Base-by-base conservation (phyloP, 2,113 vertebrate genomes). In the Ciconia stormi region DNA sequence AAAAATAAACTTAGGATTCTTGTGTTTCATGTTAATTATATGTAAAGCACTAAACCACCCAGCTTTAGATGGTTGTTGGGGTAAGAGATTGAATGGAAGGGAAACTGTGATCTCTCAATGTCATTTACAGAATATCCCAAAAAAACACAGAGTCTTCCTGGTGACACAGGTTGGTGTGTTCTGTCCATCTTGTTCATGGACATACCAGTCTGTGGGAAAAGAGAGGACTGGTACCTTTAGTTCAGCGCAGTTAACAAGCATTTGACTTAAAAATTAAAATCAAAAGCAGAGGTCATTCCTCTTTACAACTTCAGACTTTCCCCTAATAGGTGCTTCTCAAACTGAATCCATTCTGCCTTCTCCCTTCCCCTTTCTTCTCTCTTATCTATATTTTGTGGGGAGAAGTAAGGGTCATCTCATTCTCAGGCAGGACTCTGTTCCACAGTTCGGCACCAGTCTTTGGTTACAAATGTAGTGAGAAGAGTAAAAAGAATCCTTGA, bases 361-460 rank as follows among this genome's bases (percentile, higher is more conserved):
- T 69, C 16, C 38, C 26, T 50, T 12, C 11, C 6, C 10, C 4
- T 53, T 78, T 42, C 40, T 61, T 82, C 21, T 49, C 70, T 42
- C 0, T 0, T 42, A 12, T 36, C 16, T n/a, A 0, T 61, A 3
- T 80, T 82, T 71, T 62, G 17, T 70, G 36, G 14, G 21, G 21
- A 81, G 16, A 78, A 53, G 11, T 69, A 61, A 69, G 21, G 10
- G 16, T 80, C 40, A 34, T 73, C 40, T 30, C 22, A 1, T 73
- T 72, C 18, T 69, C 12, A 55, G 52, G 34, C 11, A 69, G 56
- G 49, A 21, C 69, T 89, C 26, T 38, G 3, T 46, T 71, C 19
- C 52, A 32, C 26, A 34, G 11, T 77, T 77, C 61, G 53, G 25
- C 40, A 29, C 34, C 9, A 46, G 10, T 78, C 29, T 50, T 82